Evolutionary conservation across 2,888 invertebrate species (phyloP), one percentile per base, ranked within the genome.

Genomic region (Neuroscelio doddi): DNA sequence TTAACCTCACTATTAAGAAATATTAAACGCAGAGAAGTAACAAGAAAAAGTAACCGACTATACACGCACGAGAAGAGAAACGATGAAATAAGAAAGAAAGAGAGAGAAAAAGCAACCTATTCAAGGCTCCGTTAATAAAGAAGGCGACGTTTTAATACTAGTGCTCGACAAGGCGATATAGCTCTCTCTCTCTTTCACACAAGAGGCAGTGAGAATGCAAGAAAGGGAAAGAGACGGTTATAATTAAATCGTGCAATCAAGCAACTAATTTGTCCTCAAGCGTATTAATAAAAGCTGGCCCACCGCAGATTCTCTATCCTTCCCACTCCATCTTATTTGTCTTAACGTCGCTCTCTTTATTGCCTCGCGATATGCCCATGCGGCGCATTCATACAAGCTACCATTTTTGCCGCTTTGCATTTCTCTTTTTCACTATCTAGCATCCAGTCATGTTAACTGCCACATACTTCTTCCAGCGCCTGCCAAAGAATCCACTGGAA

Each of bases 211-310:
- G 62, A 53, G 65, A 61, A 66, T 58, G 65, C 14, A 57, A 53
- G 61, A 70, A 51, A 68, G 57, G 45, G 62, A 70, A 67, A 71
- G 64, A 64, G 63, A 68, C 69, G 70, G 76, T 77, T 79, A 76
- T 80, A 80, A 81, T 81, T 81, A 81, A 81, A 81, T 81, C 77
- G 80, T 76, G 79, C 80, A 81, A 82, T 82, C 80, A 79, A 76
- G 75, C 73, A 76, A 72, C 79, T 81, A 81, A 81, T 82, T 82
- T 82, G 81, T 81, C 80, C 80, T 77, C 79, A 78, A 81, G 78
- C 80, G 76, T 78, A 79, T 80, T 80, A 79, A 82, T 78, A 79
- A 76, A 77, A 72, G 61, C 58, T 70, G 64, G 63, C 68, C 64
- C 62, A 66, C 65, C 70, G 46, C 59, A 67, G 59, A 56, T 59